Evolutionary conservation across 2,113 vertebrate species (phyloP), one percentile per base, ranked within the genome.

Genomic region (Carlito syrichta): DNA sequence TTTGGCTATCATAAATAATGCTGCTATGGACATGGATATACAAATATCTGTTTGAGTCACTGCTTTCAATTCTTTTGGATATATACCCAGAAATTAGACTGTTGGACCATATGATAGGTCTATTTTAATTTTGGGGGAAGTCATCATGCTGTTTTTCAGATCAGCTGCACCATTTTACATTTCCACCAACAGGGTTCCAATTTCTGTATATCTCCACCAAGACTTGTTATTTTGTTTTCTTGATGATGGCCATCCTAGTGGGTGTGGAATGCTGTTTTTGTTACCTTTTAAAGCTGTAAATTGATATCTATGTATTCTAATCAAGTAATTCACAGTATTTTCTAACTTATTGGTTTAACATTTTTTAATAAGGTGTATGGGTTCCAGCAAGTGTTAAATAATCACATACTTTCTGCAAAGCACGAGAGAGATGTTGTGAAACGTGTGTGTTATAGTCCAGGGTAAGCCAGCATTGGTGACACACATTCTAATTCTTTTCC

Each of bases 251-350:
- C 48, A 54, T 66, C 9, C 48, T 77, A 48, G 9, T 84, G 32
- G 20, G 2, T 69, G 13, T 78, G 32, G 84, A 93, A 20, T 95
- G 12, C 30, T 58, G 22, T 56, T 8, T 4, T 19, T 66, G 50
- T 82, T 76, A 77, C 43, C 82, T 89, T 96, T 81, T 40, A 87
- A 96, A 94, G 38, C 50, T 86, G 16, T 38, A 82, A 87, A 56
- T 96, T 73, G 86, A 63, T 77, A 52, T 89, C 32, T 32, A 4
- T 83, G 3, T 69, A 69, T 77, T 76, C 30, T 79, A 20, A 83
- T 52, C 10, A 93, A 84, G 11, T 73, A 5, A 84, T 60, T 89
- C n/a, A 68, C 54, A 86, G 13, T 43, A 9, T 89, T 94, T 96
- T 74, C 62, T 43, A 78, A 63, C 32, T 83, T 93, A 56, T 20